Percentiles rank a stretch among this genome's conserved stretches.
These are phyloP conservation scores for Anas bernieri DNA, from an alignment of 2,797 vertebrate genomes.

Conservation along the genomic window DNA sequence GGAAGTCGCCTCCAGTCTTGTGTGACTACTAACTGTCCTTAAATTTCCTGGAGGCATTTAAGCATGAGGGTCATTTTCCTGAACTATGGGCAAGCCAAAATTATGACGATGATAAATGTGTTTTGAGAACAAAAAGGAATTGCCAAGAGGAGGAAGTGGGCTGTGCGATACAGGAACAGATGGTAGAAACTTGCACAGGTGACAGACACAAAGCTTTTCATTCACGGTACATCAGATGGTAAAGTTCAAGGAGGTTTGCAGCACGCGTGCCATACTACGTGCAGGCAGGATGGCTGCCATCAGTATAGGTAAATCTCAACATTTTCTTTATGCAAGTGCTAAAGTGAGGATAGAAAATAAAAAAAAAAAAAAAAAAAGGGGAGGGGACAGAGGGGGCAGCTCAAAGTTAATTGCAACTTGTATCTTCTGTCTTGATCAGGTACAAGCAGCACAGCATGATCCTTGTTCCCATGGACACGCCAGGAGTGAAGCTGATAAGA, in stretches of 20 bases:
- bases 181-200: not conserved
- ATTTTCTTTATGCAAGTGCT: rapidly evolving
- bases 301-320: not conserved
- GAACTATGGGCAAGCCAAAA: not conserved
- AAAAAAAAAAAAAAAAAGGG: not conserved
- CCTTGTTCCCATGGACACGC: conserved; percentile 87
- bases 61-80: not conserved
- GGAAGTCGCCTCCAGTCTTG: not conserved
- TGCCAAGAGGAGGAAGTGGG: not conserved
- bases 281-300: not conserved
- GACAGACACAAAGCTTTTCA: not conserved
- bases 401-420: not conserved
- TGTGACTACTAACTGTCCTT: not conserved
- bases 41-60: not conserved
- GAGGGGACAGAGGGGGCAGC: not conserved
- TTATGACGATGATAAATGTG: not conserved
- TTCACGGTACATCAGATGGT: not conserved
- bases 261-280: rapidly evolving
- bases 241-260: not conserved
- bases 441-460: conserved; percentile 91
- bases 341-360: not conserved
- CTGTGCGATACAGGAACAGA: not conserved
- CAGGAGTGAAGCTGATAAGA: conserved; percentile 86
- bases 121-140: not conserved
- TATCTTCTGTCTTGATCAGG: conserved; percentile 72